phyloP scores from a whole-genome alignment of 1,140 invertebrate genomes.

The Drosophila pseudoobscura region DNA sequence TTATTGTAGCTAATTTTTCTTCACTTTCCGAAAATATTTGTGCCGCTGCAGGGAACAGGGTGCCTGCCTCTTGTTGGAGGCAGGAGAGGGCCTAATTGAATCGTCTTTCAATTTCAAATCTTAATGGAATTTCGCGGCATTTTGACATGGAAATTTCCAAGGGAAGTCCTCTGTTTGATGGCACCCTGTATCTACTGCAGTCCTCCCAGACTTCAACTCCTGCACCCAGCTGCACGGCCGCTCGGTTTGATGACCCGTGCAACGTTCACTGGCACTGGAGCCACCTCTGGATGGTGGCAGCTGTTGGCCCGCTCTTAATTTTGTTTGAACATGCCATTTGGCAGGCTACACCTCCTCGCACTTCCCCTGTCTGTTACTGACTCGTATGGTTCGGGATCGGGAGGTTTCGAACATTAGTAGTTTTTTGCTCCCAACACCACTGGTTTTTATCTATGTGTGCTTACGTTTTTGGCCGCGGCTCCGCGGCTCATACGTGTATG shows the following conservation, averaged over 20 bases:
- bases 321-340: conserved; percentile 67
- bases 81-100: background rate
- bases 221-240: conserved; percentile 15
- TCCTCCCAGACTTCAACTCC: background rate
- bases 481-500: too few relatives aligned
- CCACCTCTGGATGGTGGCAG: conserved; percentile 11
- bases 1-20: conserved; percentile 80
- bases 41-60: conserved; percentile 33
- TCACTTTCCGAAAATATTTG: conserved; percentile 62
- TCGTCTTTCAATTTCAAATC: too few relatives aligned
- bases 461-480: conserved; percentile 31
- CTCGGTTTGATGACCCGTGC: conserved; percentile 75
- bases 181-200: conserved; percentile 59
- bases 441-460: conserved; percentile 65
- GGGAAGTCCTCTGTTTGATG: background rate
- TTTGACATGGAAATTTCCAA: too few relatives aligned
- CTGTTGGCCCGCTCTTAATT: conserved; percentile 63
- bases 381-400: too few relatives aligned
- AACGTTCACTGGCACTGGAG: conserved; percentile 10
- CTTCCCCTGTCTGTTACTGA: too few relatives aligned
- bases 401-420: conserved; percentile 47
- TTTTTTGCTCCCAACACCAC: conserved; percentile 62
- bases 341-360: background rate
- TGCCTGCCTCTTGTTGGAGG: conserved; percentile 13
- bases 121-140: too few relatives aligned